Evolutionary conservation across 2,113 vertebrate genomes (phyloP).

Genomic region (Microcebus ravelobensis): DNA sequence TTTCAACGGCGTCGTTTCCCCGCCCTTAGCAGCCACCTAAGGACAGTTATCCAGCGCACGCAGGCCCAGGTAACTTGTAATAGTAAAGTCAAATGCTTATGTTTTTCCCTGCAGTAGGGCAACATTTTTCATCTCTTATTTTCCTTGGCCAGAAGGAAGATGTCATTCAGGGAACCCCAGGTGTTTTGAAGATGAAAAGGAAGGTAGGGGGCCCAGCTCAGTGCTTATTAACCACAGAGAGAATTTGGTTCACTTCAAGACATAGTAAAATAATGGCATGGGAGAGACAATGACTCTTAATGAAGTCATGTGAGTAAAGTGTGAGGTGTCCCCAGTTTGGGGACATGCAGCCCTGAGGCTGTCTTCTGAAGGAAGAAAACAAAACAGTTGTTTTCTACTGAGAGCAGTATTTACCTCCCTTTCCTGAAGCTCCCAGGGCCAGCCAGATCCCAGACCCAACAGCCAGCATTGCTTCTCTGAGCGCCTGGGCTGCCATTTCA

Average conservation of each 20-base stretch:
- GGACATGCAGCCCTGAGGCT: neutral
- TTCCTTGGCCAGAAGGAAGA: constrained; percentile 63
- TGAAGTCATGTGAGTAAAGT: constrained; percentile 64
- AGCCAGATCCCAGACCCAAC: neutral
- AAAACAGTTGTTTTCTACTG: constrained; percentile 56
- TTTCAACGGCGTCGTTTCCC: constrained; percentile 58
- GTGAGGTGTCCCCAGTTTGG: constrained; percentile 56
- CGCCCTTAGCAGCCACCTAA: constrained; percentile 59
- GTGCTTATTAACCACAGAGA: constrained; percentile 78
- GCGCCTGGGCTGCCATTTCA: neutral
- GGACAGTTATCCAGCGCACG: constrained; percentile 67
- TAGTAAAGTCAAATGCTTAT: constrained; percentile 74
- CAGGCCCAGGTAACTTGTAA: constrained; percentile 64
- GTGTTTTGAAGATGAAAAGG: constrained; percentile 79
- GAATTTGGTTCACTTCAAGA: constrained; percentile 65
- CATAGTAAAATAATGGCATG: constrained; percentile 67
- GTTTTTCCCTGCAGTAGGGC: constrained; percentile 78
- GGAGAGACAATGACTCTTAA: constrained; percentile 56
- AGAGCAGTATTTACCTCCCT: neutral
- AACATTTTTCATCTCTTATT: constrained; percentile 76
- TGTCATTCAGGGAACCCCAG: constrained; percentile 79
- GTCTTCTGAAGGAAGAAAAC: constrained; percentile 48
- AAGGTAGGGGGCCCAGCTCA: constrained; percentile 54
- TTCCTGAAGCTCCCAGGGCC: neutral
- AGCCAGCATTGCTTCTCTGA: neutral